Percentiles rank a stretch among this genome's conserved stretches.
phyloP scores from a whole-genome alignment of 2,888 invertebrate species.

The Tanytarsus gracilentus region DNA sequence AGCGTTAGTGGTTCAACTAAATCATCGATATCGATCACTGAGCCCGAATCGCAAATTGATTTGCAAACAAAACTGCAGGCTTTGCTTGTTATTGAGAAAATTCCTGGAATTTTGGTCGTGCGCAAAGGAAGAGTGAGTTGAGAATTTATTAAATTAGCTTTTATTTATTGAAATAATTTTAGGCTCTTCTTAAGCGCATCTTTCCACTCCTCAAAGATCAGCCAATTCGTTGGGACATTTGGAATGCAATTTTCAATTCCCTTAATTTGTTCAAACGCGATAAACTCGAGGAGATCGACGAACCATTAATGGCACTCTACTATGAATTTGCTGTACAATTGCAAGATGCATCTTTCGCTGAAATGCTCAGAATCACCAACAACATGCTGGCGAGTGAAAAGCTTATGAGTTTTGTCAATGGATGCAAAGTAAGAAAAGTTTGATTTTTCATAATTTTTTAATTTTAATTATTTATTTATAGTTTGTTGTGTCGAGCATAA shows the following conservation, averaged over 20 bases:
- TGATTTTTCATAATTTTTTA: background rate
- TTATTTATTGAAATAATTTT: conserved; percentile 32
- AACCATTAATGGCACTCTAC: conserved; percentile 39
- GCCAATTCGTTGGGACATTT: conserved; percentile 40
- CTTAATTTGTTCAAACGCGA: conserved; percentile 41
- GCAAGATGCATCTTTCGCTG: conserved; percentile 38
- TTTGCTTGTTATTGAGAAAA: conserved; percentile 58
- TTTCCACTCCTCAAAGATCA: conserved; percentile 46
- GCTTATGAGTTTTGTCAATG: conserved; percentile 39
- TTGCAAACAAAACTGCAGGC: conserved; percentile 57
- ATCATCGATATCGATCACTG: conserved; percentile 38
- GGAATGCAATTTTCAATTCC: conserved; percentile 40
- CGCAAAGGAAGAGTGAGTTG: conserved; percentile 68
- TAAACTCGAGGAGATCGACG: conserved; percentile 39
- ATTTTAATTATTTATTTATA: background rate
- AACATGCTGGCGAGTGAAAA: conserved; percentile 39
- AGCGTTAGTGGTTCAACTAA: conserved; percentile 40
- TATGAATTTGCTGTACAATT: conserved; percentile 41
- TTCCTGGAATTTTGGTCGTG: conserved; percentile 63
- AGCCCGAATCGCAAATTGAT: conserved; percentile 44
- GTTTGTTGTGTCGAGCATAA: conserved; percentile 21
- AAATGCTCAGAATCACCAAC: conserved; percentile 38
- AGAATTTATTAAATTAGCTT: conserved; percentile 3
- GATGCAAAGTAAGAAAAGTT: conserved; percentile 39
- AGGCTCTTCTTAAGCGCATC: conserved; percentile 60